Base-by-base conservation (phyloP, 1,140 invertebrate species). In the Metaphire vulgaris region DNA sequence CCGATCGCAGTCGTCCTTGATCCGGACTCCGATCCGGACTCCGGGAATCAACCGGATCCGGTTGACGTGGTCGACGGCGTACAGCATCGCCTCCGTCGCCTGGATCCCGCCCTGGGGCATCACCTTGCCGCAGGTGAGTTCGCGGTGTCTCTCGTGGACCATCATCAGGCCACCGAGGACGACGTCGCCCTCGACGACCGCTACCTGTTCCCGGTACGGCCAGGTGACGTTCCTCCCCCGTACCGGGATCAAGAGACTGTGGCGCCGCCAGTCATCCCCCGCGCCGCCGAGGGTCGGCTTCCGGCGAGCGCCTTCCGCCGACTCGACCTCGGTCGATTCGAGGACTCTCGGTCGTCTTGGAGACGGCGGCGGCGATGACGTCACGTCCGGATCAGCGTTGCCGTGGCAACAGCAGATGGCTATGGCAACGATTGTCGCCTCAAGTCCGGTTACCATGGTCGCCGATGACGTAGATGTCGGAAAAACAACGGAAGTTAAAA, bases 1-100 rank as follows among this genome's bases (percentile, higher is more conserved):
- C 86, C 94, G 93, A 86, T 97, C 95, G 86, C 96, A 98, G 84
- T 98, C 96, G 83, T 97, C 95, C 72, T 97, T 88, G 31, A 96
- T 91, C 82, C 96, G 92, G 0, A 93, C 93, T 6, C 95, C 95
- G 12, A 97, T 86, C 56, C 88, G 92, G 28, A 95, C 89, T 33
- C 93, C 93, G 0, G 92, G 92, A 69, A 88, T 84, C 32, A 88
- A 87, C 29, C 87, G 84, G 34, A 80, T 77, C 28, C 77, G 77
- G 85, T 97, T 97, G 21, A 96, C 89, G 74, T 89, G 88, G 84
- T 97, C 94, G 79, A 97, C 82, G 0, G 95, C 96, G 83, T 92
- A 97, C 2, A 97, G 87, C 94, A 97, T 97, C 0, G 92, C 92
- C 83, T 97, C 95, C 73, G 96, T 83, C 0, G 95, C 93, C 82